A percentile compares a stretch with the other conserved stretches of the same genome.
Evolutionary conservation across 2,888 invertebrate genomes (phyloP).

Genomic region (Stomorhina lunata): DNA sequence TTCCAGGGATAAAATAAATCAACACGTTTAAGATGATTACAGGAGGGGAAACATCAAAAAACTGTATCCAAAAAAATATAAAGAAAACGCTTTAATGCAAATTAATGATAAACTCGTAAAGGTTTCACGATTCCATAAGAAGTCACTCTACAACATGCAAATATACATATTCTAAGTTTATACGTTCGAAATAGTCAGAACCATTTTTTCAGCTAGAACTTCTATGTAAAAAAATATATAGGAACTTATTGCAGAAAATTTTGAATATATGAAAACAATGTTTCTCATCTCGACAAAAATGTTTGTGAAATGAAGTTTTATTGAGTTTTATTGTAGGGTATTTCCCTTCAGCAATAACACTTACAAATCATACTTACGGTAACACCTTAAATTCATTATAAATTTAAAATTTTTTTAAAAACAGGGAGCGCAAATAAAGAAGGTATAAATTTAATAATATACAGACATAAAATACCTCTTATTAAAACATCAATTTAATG

Average conservation of each 20-base stretch:
- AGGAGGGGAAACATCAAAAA: conserved; percentile 7
- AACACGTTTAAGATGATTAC: conserved; percentile 27
- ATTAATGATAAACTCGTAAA: conserved; percentile 24
- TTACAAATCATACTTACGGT: conserved; percentile 21
- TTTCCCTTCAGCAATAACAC: background rate
- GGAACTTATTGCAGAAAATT: no score
- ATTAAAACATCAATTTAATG: conserved; percentile 56
- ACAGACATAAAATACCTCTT: conserved; percentile 17
- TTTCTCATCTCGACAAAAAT: no score
- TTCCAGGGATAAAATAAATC: conserved; percentile 6
- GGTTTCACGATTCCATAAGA: background rate
- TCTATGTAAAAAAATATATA: no score
- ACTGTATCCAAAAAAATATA: background rate
- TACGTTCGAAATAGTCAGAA: no score
- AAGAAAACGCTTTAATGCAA: conserved; percentile 8
- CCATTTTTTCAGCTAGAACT: no score
- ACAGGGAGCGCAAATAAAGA: background rate
- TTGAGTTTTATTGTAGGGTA: background rate
- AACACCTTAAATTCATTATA: conserved; percentile 40
- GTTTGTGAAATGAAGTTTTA: background rate
- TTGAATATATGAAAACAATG: no score
- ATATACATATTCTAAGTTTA: no score
- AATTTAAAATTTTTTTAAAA: conserved; percentile 2
- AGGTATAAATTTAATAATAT: background rate
- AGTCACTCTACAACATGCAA: background rate